A percentile compares a stretch with the other conserved stretches of the same genome.
phyloP scores from a whole-genome alignment of 1,140 invertebrate genomes.

The Acromyrmex charruanus region DNA sequence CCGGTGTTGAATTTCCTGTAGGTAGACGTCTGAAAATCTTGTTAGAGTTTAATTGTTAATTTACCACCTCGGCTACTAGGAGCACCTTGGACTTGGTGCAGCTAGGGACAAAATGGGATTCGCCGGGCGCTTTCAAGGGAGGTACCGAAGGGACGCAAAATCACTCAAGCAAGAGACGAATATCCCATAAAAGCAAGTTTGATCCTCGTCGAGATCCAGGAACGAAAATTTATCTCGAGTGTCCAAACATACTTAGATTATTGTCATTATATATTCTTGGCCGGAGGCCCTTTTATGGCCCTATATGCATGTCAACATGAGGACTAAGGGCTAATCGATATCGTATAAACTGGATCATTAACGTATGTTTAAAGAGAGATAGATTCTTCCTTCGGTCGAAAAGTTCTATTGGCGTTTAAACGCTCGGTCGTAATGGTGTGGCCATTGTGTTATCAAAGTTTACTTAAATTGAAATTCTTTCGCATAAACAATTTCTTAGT shows the following conservation, averaged over 20 bases:
- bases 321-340: conserved; percentile 62
- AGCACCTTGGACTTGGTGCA: conserved; percentile 44
- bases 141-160: conserved; percentile 13
- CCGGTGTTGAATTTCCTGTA: conserved; percentile 73
- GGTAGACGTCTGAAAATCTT: conserved; percentile 77
- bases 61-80: conserved; percentile 73
- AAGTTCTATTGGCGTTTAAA: background rate
- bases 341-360: conserved; percentile 65
- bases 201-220: conserved; percentile 37
- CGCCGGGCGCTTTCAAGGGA: conserved; percentile 16
- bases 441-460: conserved; percentile 35
- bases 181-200: conserved; percentile 40
- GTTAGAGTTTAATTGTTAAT: conserved; percentile 82
- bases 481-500: background rate
- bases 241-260: conserved; percentile 10
- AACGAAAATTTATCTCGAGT: conserved; percentile 58
- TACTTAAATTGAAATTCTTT: conserved; percentile 56
- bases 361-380: conserved; percentile 56
- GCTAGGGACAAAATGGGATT: conserved; percentile 63
- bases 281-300: background rate
- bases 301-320: background rate
- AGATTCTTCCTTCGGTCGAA: background rate
- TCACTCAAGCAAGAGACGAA: conserved; percentile 36
- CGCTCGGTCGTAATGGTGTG: background rate
- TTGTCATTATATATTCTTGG: conserved; percentile 16